phyloP scores from a whole-genome alignment of 2,113 vertebrate genomes.

The Hydrochoerus hydrochaeris region DNA sequence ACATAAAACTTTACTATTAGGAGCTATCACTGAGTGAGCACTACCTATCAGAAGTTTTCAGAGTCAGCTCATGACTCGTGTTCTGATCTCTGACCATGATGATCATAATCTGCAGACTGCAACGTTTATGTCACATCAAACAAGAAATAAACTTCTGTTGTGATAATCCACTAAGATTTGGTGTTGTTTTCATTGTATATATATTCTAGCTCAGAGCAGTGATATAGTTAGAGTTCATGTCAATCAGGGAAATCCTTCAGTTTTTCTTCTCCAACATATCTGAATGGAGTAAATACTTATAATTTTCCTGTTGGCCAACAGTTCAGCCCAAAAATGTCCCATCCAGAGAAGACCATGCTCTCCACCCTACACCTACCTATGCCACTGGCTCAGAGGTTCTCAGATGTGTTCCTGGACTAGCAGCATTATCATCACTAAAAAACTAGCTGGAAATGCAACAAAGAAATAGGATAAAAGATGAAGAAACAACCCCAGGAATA shows the following conservation, averaged over 20 bases:
- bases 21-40: not conserved
- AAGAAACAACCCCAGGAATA: not conserved
- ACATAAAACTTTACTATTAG: conserved; percentile 24
- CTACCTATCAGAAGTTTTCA: not conserved
- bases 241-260: not conserved
- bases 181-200: not conserved
- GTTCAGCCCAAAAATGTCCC: not conserved
- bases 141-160: not conserved
- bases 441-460: not conserved
- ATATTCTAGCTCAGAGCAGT: not conserved
- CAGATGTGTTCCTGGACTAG: not conserved
- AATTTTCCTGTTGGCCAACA: not conserved
- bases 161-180: not conserved
- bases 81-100: not conserved
- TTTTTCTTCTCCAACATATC: not conserved
- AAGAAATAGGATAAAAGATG: not conserved
- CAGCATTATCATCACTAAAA: not conserved
- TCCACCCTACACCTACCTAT: not conserved
- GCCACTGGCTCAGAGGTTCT: not conserved
- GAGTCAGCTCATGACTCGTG: not conserved
- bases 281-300: not conserved
- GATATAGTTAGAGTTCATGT: not conserved
- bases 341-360: not conserved
- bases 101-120: not conserved
- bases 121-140: not conserved